phyloP scores from a whole-genome alignment of 2,113 vertebrate species.

The Calyptomena viridis region DNA sequence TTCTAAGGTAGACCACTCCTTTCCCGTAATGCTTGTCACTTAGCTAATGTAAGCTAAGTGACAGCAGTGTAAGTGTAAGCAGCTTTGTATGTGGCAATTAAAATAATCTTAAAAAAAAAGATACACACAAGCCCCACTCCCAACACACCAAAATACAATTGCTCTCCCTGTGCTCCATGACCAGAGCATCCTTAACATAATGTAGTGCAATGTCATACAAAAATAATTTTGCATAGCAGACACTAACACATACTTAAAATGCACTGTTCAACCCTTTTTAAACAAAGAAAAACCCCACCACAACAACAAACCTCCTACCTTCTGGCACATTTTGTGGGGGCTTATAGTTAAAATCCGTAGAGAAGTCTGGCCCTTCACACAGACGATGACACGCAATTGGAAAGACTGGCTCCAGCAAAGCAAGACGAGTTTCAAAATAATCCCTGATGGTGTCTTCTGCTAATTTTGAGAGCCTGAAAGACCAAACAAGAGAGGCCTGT shows the following conservation, averaged over 20 bases:
- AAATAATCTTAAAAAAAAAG: neutral
- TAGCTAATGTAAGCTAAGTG: neutral
- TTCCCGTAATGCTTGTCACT: neutral
- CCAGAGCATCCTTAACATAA: neutral
- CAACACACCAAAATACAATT: neutral
- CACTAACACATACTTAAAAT: neutral
- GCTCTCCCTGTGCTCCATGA: neutral
- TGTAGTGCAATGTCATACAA: neutral
- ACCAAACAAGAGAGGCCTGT: neutral
- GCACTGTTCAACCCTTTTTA: neutral
- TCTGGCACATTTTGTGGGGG: slow-evolving; percentile 82
- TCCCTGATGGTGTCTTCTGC: slow-evolving; percentile 88
- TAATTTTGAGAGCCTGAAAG: slow-evolving; percentile 84
- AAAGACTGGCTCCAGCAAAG: slow-evolving; percentile 88
- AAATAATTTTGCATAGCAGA: neutral
- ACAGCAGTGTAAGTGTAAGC: too few species aligned
- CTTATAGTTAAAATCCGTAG: slow-evolving; percentile 88
- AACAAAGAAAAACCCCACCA: neutral
- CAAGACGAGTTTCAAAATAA: slow-evolving; percentile 90
- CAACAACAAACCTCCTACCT: slow-evolving; percentile 68
- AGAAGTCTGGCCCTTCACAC: slow-evolving; percentile 94
- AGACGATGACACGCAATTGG: slow-evolving; percentile 92
- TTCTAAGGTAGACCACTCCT: neutral
- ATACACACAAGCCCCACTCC: neutral
- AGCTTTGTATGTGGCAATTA: neutral